Base-by-base conservation (phyloP, 2,797 vertebrate species). In the Sparus aurata region DNA sequence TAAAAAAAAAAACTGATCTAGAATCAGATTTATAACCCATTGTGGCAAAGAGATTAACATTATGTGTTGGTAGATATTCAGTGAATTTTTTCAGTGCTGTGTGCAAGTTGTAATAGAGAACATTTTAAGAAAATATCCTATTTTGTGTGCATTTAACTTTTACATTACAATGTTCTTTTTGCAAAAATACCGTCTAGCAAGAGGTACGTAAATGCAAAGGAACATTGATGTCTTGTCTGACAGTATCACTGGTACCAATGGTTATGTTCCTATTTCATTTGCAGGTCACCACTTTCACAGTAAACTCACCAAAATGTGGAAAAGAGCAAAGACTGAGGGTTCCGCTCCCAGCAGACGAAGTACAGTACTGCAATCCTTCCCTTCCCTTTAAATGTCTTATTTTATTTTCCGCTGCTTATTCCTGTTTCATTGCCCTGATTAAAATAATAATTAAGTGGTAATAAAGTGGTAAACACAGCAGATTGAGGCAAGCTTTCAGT, bases 281-380 rank as follows among this genome's bases (percentile, higher is more conserved):
- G 17, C 81, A 92, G 92, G 72, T 84, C 46, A 47, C 30, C 15
- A 20, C 17, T 30, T 16, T 67, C 68, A 58, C 62, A 27, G 27
- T 16, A 30, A 43, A 67, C 34, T 10, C 12, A 50, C 25, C 79
- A 92, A 88, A 77, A 95, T 95, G 94, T 93, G 89, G 91, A 95
- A 92, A 79, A 90, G 80, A 57, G 23, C 67, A 9, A 92, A 89
- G 69, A 84, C 63, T 67, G 27, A 76, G 0, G 89, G 87, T 15
- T 23, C 83, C 9, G 23, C 62, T 0, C 18, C 71, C 34, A 69
- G 55, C 61, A 93, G 85, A 83, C 77, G 75, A 91, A 87, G 93
- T 95, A 92, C 11, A 70, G 79, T 55, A 79, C 12, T 54, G 10
- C 27, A 70, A 8, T 63, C 49, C 13, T 3, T 20, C 43, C 22